Evolutionary conservation across 2,113 vertebrate genomes (phyloP).

Genomic region (Thalassarche chlororhynchos): DNA sequence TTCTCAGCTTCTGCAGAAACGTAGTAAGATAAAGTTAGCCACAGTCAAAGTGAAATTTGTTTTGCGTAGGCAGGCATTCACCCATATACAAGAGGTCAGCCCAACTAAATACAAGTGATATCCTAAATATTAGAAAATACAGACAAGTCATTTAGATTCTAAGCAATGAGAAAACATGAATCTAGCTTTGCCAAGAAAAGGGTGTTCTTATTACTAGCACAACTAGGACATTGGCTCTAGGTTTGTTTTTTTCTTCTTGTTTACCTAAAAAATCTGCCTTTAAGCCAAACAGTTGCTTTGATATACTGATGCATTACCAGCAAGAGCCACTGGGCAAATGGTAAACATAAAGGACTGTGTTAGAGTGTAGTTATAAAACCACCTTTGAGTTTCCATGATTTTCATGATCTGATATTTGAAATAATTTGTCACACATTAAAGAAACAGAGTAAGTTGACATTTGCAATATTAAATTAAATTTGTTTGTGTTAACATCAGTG

Average conservation of each 20-base stretch:
- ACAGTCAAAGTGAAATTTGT: neutral
- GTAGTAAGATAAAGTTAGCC: neutral
- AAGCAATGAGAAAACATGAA: neutral
- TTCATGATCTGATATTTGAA: neutral
- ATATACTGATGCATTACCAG: neutral
- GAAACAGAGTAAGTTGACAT: neutral
- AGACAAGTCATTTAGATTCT: neutral
- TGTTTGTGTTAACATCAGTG: neutral
- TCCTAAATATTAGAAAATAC: neutral
- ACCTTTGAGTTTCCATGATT: neutral
- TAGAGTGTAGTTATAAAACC: neutral
- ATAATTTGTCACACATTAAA: neutral
- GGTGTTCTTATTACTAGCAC: neutral
- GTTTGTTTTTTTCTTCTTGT: neutral
- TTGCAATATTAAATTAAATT: neutral
- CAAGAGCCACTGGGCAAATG: neutral
- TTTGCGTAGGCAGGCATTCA: neutral
- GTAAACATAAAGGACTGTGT: neutral
- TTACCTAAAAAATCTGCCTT: neutral
- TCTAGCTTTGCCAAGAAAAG: neutral
- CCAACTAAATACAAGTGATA: neutral
- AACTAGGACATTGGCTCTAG: neutral
- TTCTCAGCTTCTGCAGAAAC: neutral
- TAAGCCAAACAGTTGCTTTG: neutral
- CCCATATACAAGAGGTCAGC: neutral